Percentiles rank a stretch among this genome's conserved stretches.
These are phyloP conservation scores for Cotesia typhae DNA, from an alignment of 1,140 invertebrate genomes.

Conservation along the genomic window DNA sequence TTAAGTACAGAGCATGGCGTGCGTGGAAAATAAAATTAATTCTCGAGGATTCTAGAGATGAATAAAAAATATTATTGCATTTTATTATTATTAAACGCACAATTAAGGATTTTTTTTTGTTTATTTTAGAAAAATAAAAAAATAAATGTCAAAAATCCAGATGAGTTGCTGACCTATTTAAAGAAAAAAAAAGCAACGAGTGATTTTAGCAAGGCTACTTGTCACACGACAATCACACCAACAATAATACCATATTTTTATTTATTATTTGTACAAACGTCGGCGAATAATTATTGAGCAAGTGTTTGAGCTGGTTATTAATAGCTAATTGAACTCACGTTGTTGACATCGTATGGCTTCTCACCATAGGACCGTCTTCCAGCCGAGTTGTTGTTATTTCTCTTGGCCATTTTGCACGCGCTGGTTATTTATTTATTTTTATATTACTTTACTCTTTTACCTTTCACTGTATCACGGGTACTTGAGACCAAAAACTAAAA, in stretches of 20 bases:
- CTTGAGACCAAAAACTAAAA: no score
- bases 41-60: background rate
- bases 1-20: background rate
- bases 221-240: no score
- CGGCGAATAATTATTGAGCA: no score
- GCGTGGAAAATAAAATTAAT: background rate
- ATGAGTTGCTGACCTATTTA: slow-evolving; percentile 13
- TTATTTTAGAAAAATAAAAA: background rate
- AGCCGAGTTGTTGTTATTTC: slow-evolving; percentile 49
- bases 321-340: slow-evolving; percentile 54
- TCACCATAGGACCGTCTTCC: slow-evolving; percentile 50
- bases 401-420: slow-evolving; percentile 49
- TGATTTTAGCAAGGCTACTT: background rate
- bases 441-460: background rate
- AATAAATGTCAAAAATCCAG: background rate
- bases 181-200: background rate
- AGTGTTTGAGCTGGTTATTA: background rate
- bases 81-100: no score
- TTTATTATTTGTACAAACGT: no score
- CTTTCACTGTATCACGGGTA: background rate
- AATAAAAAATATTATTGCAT: background rate
- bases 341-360: slow-evolving; percentile 61
- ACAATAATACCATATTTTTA: no score
- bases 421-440: background rate
- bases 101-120: no score